phyloP scores from a whole-genome alignment of 2,888 invertebrate species.

The Mayetiola destructor region DNA sequence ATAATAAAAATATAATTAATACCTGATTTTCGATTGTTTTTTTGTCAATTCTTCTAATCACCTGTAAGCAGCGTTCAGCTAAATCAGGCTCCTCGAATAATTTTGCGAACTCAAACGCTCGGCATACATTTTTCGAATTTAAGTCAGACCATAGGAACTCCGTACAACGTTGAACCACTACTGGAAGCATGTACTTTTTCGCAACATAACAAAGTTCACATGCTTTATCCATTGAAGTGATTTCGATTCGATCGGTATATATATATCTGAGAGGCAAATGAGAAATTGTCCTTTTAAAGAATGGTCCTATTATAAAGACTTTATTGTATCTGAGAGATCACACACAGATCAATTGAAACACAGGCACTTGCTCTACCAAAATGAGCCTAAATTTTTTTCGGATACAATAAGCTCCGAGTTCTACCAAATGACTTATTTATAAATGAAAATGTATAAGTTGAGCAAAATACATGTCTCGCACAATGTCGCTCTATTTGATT shows the following conservation, averaged over 20 bases:
- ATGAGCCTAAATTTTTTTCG: too few relatives aligned
- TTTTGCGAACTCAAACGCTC: slow-evolving; percentile 75
- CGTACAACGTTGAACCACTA: slow-evolving; percentile 69
- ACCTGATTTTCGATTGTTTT: background rate
- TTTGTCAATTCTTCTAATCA: slow-evolving; percentile 24
- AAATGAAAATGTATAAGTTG: too few relatives aligned
- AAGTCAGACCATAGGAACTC: slow-evolving; percentile 60
- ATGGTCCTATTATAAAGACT: too few relatives aligned
- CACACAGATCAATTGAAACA: background rate
- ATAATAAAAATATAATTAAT: slow-evolving; percentile 6
- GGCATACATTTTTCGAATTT: slow-evolving; percentile 60
- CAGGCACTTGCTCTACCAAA: too few relatives aligned
- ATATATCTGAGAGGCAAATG: slow-evolving; percentile 61
- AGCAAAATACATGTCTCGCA: too few relatives aligned
- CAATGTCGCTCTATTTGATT: too few relatives aligned
- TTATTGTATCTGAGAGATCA: background rate
- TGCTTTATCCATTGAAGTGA: slow-evolving; percentile 70
- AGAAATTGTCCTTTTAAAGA: too few relatives aligned
- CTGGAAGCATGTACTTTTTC: slow-evolving; percentile 76
- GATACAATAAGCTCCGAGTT: too few relatives aligned
- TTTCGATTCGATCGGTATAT: slow-evolving; percentile 65
- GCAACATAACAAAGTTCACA: slow-evolving; percentile 78
- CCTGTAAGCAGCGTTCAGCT: slow-evolving; percentile 68
- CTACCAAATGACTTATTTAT: too few relatives aligned
- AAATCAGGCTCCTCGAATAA: slow-evolving; percentile 68